phyloP scores from a whole-genome alignment of 2,888 invertebrate genomes.

The Drosophila antonietae region DNA sequence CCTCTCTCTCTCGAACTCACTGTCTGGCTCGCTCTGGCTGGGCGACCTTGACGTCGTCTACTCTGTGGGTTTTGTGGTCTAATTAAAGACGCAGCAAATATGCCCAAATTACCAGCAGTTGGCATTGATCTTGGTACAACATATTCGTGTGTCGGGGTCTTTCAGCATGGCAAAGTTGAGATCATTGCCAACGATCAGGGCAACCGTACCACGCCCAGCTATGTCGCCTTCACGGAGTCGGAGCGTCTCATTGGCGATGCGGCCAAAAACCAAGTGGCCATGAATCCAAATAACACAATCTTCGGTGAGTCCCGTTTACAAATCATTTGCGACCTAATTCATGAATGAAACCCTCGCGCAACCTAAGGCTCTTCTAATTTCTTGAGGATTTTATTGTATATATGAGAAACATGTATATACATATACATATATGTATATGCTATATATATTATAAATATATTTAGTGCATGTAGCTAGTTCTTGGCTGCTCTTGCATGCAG shows the following conservation, averaged over 20 bases:
- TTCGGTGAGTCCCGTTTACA: conserved; percentile 90
- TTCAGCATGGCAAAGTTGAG: conserved; percentile 94
- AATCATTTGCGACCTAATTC: conserved; percentile 38
- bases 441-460: not conserved
- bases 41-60: conserved; percentile 56
- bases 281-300: conserved; percentile 96
- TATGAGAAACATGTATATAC: conserved; percentile 34
- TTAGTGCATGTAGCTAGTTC: conserved; percentile 10
- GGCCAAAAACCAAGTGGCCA: conserved; percentile 94
- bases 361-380: conserved; percentile 14
- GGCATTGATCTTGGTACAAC: conserved; percentile 94
- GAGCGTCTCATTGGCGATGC: conserved; percentile 94
- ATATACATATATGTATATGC: too few species aligned
- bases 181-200: conserved; percentile 94
- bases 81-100: conserved; percentile 75
- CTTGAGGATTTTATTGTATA: conserved; percentile 40
- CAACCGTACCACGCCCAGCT: conserved; percentile 91
- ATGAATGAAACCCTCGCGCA: conserved; percentile 57
- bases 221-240: conserved; percentile 93
- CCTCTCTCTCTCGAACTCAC: conserved; percentile 6
- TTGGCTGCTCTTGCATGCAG: conserved; percentile 23
- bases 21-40: not conserved
- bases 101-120: conserved; percentile 85
- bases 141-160: conserved; percentile 96
- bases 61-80: conserved; percentile 52